Evolutionary conservation across 2,113 vertebrate species (phyloP).

Genomic region (Brienomyrus longianalis): DNA sequence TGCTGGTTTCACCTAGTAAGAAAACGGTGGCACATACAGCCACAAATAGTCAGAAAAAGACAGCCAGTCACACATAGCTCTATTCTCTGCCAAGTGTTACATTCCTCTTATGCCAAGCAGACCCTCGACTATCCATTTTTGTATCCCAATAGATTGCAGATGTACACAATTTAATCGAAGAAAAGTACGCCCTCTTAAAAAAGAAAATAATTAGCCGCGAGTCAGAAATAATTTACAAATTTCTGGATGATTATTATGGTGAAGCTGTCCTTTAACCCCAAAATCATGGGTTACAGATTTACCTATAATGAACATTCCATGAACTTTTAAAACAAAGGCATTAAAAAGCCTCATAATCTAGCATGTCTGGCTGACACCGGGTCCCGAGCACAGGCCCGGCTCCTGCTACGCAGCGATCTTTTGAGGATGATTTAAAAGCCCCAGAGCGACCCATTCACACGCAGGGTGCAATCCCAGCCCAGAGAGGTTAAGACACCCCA

Average conservation of each 20-base stretch:
- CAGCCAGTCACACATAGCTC: not conserved
- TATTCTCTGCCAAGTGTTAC: not conserved
- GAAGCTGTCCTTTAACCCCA: not conserved
- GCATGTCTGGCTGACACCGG: not conserved
- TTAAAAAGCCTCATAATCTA: not conserved
- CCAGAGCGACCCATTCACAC: not conserved
- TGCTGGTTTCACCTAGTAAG: not conserved
- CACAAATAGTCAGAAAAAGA: not conserved
- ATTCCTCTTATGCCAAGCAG: not conserved
- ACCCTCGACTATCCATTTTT: not conserved
- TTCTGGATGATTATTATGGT: not conserved
- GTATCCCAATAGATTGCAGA: not conserved
- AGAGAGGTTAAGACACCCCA: slow-evolving; percentile 9
- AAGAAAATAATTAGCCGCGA: not conserved
- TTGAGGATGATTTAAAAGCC: not conserved
- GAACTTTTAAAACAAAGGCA: not conserved
- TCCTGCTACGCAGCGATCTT: not conserved
- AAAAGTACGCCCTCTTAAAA: not conserved
- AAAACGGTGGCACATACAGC: not conserved
- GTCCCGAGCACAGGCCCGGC: not conserved
- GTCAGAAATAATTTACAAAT: not conserved
- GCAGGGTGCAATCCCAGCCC: not conserved
- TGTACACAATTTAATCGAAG: not conserved
- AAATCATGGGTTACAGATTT: not conserved
- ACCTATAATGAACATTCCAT: not conserved